Evolutionary conservation across 2,888 invertebrate genomes (phyloP), one percentile per base, ranked within the genome.

Genomic region (Ganaspis brasiliensis): DNA sequence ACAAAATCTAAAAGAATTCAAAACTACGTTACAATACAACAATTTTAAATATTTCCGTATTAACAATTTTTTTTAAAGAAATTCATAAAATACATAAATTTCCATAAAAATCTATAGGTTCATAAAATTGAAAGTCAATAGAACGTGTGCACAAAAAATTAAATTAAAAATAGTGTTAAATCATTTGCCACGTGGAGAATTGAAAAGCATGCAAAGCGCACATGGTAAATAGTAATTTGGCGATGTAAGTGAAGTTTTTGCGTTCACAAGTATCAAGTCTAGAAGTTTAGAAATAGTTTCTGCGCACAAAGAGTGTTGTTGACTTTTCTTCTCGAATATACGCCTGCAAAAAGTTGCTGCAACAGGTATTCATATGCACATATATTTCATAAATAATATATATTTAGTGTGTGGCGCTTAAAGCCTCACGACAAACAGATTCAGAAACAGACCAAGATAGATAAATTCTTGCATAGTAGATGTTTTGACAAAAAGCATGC

Each of bases 221-320:
- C 63, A 45, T 45, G 24, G 56, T n/a, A 45, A 40, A 40, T 40
- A 19, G 19, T 63, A 40, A 63, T 63, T 63, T 45, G 40, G 59
- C 59, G 59, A 59, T 59, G 31, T 16, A 16, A 59, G 59, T 35
- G 12, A 59, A 59, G 35, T 59, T 31, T 59, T 31, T 31, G 56
- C 56, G 56, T 35, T 8, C 8, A 35, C 35, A 16, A 57, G 31
- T 12, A 63, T 14, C 9, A 37, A 14, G 5, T 5, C 19, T 1
- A 19, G 12, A 14, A 40, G 40, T 63, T 63, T 63, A 40, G 40
- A 63, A 63, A 63, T 63, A 63, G 40, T 40, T 63, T 63, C 21
- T 63, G 63, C 63, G 40, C 63, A 63, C 21, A 40, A 63, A 40
- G 63, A 63, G 37, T 40, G 40, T 19, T 37, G 12, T 40, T 10